Percentiles rank a stretch among this genome's conserved stretches.
Evolutionary conservation across 1,140 invertebrate species (phyloP).

Genomic region (Matsumurasca onukii): DNA sequence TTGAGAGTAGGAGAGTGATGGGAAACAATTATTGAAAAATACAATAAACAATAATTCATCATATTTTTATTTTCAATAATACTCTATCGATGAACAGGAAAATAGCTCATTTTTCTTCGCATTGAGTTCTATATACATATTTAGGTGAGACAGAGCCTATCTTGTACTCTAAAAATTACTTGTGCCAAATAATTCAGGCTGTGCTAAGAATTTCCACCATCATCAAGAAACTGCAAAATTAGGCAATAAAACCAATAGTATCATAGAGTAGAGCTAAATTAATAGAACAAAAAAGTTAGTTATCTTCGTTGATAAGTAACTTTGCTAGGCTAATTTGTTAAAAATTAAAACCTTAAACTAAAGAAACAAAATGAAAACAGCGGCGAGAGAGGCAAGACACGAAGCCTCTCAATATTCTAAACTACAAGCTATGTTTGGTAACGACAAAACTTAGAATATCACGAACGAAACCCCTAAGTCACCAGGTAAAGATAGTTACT

Average conservation of each 20-base stretch:
- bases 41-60: conserved; percentile 21
- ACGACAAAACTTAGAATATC: conserved; percentile 25
- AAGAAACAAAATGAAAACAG: conserved; percentile 7
- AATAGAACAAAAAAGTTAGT: conserved; percentile 8
- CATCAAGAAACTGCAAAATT: neutral
- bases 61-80: conserved; percentile 25
- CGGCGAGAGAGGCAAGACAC: conserved; percentile 14
- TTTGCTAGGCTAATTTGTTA: conserved; percentile 22
- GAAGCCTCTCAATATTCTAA: conserved; percentile 11
- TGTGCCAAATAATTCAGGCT: conserved; percentile 25
- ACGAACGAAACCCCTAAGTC: conserved; percentile 23
- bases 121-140: conserved; percentile 18
- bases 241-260: neutral
- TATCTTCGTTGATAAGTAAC: conserved; percentile 6
- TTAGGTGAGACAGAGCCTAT: conserved; percentile 25
- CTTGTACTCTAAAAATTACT: conserved; percentile 21
- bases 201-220: conserved; percentile 17
- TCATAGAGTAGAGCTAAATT: neutral
- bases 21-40: too few species aligned
- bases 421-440: conserved; percentile 26
- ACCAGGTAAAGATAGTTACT: conserved; percentile 18
- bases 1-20: too few species aligned
- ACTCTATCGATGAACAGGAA: conserved; percentile 25
- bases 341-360: conserved; percentile 1
- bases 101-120: conserved; percentile 26